Evolutionary conservation across 2,113 vertebrate species (phyloP), one percentile per base, ranked within the genome.

Genomic region (Ranitomeya variabilis): DNA sequence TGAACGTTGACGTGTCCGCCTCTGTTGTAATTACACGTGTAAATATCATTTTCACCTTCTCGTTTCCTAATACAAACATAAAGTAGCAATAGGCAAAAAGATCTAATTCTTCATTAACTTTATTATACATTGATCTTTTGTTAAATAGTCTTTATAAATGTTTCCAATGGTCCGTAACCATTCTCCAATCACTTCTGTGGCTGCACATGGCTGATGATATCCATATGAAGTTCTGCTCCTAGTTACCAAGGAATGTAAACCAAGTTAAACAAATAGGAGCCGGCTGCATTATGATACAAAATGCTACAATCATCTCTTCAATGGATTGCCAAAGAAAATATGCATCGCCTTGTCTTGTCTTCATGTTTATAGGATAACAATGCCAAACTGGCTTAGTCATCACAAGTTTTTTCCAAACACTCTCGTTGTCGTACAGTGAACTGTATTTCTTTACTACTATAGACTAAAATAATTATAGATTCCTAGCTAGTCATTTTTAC

Each of bases 171-270:
- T 26, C 21, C 6, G n/a, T 12, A 60, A 88, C 67, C 31, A 62
- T 73, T 31, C 52, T 57, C 52, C 55, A 64, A 26, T 83, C 77
- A 59, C 21, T 74, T 54, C 19, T 54, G 21, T 45, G 21, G 18
- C 89, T 52, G 26, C 11, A 91, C 83, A 71, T 89, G 83, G 84
- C 71, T 91, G 12, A 74, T 31, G 6, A 37, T 86, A 89, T 79
- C 81, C 81, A 19, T 88, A 83, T 90, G 89, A 91, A 89, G 83
- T 90, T 83, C 90, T 90, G 89, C 31, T 90, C 76, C 69, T 11
- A 87, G 57, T 91, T 91, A 86, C 59, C 85, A 79, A 90, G 83
- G 37, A 91, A 89, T 89, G 26, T 80, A 91, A 89, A 87, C 10
- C 37, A 91, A 89, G 71, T 89, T 83, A 91, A 89, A 90, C 21